phyloP scores from a whole-genome alignment of 2,113 vertebrate species.

The Pontoporia blainvillei region DNA sequence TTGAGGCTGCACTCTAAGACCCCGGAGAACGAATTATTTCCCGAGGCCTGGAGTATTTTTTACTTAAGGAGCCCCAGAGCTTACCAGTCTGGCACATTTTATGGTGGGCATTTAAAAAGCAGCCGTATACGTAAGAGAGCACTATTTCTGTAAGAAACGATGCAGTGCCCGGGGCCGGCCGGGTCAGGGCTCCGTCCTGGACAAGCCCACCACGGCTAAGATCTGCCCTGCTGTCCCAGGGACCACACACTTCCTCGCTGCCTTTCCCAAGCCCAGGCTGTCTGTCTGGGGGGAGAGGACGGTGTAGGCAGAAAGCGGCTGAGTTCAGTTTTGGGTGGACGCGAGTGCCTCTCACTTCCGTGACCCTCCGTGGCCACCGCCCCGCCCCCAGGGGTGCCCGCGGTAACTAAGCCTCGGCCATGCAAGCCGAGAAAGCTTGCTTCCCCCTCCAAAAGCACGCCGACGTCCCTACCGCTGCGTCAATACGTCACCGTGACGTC shows the following conservation, averaged over 20 bases:
- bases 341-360: fast-evolving
- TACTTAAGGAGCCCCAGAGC: neutral
- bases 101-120: neutral
- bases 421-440: too few species aligned
- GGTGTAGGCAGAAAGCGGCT: fast-evolving
- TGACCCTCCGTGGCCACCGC: too few species aligned
- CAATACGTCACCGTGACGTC: conserved; percentile 28
- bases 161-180: neutral
- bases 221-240: fast-evolving
- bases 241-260: neutral
- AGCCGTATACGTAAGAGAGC: too few species aligned
- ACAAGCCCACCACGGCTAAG: neutral
- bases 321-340: fast-evolving
- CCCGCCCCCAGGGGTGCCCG: fast-evolving
- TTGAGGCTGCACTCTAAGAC: neutral
- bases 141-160: neutral
- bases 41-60: neutral
- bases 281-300: neutral
- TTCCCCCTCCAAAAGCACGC: neutral
- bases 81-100: neutral
- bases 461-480: neutral
- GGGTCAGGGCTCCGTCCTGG: fast-evolving
- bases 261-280: neutral
- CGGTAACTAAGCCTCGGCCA: fast-evolving
- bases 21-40: neutral